These are phyloP conservation scores for Pecten maximus DNA, from an alignment of 2,888 invertebrate genomes.

Conservation along the genomic window DNA sequence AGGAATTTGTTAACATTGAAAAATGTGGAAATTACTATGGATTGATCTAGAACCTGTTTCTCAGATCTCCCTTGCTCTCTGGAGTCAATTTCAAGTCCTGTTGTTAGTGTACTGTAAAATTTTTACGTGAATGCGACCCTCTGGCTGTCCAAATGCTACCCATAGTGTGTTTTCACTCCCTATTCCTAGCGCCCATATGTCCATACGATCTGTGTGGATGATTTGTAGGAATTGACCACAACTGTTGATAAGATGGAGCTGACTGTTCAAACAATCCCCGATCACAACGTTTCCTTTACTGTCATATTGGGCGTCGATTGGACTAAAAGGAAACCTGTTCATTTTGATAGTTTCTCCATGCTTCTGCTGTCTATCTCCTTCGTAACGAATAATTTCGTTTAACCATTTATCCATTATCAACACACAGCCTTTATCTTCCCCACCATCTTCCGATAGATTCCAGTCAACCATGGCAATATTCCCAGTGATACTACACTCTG, in stretches of 20 bases:
- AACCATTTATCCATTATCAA: not conserved
- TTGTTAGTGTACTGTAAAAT: not conserved
- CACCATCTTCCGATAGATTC: not conserved
- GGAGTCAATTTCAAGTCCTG: not conserved
- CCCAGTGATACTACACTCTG: not conserved
- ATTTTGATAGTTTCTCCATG: not conserved
- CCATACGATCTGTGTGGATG: not conserved
- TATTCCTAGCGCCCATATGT: not conserved
- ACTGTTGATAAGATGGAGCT: not conserved
- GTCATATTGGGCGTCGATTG: not conserved
- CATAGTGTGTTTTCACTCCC: not conserved
- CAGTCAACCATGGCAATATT: not conserved
- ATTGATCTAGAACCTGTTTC: too few relatives aligned
- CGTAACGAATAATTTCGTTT: not conserved
- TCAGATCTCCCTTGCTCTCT: not conserved
- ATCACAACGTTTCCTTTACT: not conserved
- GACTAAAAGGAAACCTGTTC: not conserved
- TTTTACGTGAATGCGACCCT: not conserved
- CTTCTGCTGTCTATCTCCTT: not conserved
- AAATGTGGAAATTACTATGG: too few relatives aligned
- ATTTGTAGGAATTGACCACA: not conserved
- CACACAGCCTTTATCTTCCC: not conserved
- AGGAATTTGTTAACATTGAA: too few relatives aligned
- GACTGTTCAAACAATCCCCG: not conserved
- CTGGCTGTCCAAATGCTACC: not conserved